Base-by-base conservation (phyloP, 2,113 vertebrate species). In the Bucco capensis region DNA sequence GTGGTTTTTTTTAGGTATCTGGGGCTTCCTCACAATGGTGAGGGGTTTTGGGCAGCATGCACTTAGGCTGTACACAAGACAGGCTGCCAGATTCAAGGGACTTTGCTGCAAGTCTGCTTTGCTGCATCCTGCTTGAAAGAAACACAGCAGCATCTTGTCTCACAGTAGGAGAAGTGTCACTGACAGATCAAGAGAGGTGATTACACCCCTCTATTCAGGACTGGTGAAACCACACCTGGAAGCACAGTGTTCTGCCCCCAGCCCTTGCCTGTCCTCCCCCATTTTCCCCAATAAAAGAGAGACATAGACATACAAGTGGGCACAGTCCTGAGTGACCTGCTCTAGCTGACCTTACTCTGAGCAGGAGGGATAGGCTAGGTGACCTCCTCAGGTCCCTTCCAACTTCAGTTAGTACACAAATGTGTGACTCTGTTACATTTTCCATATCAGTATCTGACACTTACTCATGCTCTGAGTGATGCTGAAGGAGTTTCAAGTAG, bases 401-500 rank as follows among this genome's bases (percentile, higher is more conserved):
- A 83, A 61, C 6, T 14, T 73, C 50, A 65, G 16, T 8, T 78
- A 60, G 15, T 58, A 30, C 40, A 44, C 0, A 6, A 62, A 33
- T 27, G 15, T 49, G 18, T 42, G 27, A 73, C 69, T 86, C 16
- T 65, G 38, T 56, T 37, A 10, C 4, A 47, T n/a, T 92, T 83
- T 93, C 74, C 50, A 77, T 31, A 54, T 74, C 14, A 17, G 15
- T 50, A 10, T 67, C 51, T 56, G 30, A 56, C 33, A 90, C 96
- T 92, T 94, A 96, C 96, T 51, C 85, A 60, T 96, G 42, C 31
- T 92, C 85, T 21, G 86, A 65, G 18, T 65, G 33, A 64, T 87
- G 83, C 61, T 90, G 91, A 92, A 96, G 82, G 53, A 87, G 92
- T 49, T 87, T 91, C 71, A 90, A 49, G 57, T 92, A 96, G 53